Conservation (phyloP, 2,797 vertebrate genomes). For the Darevskia mixta region DNA sequence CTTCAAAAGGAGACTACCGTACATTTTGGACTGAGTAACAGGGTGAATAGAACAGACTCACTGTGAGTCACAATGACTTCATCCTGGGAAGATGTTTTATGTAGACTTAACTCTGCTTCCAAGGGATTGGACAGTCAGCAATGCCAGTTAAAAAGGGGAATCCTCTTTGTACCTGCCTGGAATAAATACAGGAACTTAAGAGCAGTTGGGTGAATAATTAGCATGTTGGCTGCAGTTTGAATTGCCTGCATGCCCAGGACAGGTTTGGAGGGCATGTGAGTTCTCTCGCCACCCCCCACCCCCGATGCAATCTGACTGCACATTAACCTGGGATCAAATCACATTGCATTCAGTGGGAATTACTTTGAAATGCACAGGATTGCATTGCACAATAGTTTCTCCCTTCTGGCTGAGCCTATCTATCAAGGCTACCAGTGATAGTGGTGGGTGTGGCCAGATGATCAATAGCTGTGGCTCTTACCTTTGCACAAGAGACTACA, state of each 20-base stretch:
- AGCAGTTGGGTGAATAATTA: background rate
- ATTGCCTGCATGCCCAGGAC: background rate
- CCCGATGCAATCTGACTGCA: background rate
- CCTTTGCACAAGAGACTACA: background rate
- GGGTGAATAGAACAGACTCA: background rate
- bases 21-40: background rate
- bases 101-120: too few species aligned
- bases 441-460: background rate
- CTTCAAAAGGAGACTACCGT: background rate
- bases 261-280: background rate
- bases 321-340: background rate
- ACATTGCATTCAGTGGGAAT: background rate
- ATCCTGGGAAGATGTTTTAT: background rate
- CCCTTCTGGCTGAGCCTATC: background rate
- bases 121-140: background rate
- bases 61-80: background rate
- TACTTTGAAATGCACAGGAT: background rate
- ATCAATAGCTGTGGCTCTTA: background rate
- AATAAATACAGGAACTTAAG: background rate
- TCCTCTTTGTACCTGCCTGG: background rate
- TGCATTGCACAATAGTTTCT: background rate
- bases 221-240: background rate
- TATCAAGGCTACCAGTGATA: too few species aligned
- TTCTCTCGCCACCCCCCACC: too few species aligned
- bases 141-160: background rate